phyloP scores from a whole-genome alignment of 1,140 invertebrate genomes.

The Yoshiicerus persimilis region DNA sequence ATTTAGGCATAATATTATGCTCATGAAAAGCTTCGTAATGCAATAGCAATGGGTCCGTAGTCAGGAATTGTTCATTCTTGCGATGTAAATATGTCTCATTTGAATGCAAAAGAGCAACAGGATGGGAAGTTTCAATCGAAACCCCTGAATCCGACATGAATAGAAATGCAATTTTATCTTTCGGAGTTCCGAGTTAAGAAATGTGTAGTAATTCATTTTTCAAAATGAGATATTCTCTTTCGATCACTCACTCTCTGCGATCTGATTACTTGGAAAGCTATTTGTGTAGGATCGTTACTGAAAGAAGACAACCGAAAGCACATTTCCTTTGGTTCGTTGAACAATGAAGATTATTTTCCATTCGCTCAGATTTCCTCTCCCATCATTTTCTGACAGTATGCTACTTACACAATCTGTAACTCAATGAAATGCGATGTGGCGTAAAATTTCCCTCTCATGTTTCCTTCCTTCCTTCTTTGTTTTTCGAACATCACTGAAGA shows the following conservation, averaged over 20 bases:
- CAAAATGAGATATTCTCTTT: background rate
- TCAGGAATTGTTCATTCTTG: too few relatives aligned
- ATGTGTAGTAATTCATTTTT: background rate
- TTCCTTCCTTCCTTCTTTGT: background rate
- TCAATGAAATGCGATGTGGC: background rate
- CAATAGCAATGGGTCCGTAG: too few relatives aligned
- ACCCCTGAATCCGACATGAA: background rate
- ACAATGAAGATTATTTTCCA: background rate
- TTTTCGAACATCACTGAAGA: background rate
- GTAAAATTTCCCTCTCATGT: background rate
- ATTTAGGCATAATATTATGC: background rate
- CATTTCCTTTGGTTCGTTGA: background rate
- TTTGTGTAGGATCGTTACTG: background rate
- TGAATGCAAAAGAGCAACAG: background rate
- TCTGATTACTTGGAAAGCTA: background rate
- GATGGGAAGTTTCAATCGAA: background rate
- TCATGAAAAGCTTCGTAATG: background rate
- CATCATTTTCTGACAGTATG: background rate
- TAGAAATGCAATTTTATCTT: background rate
- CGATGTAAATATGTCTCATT: background rate
- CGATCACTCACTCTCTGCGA: background rate
- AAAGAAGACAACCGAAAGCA: background rate
- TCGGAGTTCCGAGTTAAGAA: background rate
- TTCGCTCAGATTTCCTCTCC: background rate
- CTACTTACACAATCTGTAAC: background rate